Base-by-base conservation (phyloP, 2,888 invertebrate species). In the Drosophila cognata region DNA sequence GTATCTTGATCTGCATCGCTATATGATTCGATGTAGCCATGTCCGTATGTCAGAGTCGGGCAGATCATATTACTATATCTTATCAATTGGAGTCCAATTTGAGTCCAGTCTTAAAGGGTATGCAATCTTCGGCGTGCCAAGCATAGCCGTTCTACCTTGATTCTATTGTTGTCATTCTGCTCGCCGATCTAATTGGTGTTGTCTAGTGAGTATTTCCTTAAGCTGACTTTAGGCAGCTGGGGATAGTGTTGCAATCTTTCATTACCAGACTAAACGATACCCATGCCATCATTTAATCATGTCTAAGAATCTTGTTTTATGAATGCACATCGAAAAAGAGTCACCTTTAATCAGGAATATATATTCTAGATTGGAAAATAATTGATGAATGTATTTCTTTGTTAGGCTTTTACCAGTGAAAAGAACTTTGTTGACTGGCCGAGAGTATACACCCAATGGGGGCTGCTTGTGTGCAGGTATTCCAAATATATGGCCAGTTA, bases 401-500 rank as follows among this genome's bases (percentile, higher is more conserved):
- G 21, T 21, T 0, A 4, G 4, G 3, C 50, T 52, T 52, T 21
- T 35, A 4, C 25, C 16, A 4, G 7, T 21, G 21, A 2, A 51
- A 51, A 51, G 50, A 33, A 33, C 5, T 58, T 21, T 25, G 4
- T 13, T 48, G 33, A 5, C 10, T 13, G 13, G 28, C 38, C n/a
- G 5, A 48, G 18, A 2, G 8, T 1, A 66, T 66, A 66, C 38
- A 55, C 71, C 52, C 41, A 1, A n/a, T 18, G 0, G 1, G 11
- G 13, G 1, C 2, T 0, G 2, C 0, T 13, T 1, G 5, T 8
- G 4, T 6, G 4, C n/a, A 46, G 61, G 64, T 70, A 70, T 70
- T 53, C 68, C 46, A 72, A 82, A 82, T 57, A 74, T 79, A 73
- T 79, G 67, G 73, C 81, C 84, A 77, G 71, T 84, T 87, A 79